Percentiles rank a stretch among this genome's conserved stretches.
Conservation (phyloP, 2,113 vertebrate species). For the Pelecanus crispus region DNA sequence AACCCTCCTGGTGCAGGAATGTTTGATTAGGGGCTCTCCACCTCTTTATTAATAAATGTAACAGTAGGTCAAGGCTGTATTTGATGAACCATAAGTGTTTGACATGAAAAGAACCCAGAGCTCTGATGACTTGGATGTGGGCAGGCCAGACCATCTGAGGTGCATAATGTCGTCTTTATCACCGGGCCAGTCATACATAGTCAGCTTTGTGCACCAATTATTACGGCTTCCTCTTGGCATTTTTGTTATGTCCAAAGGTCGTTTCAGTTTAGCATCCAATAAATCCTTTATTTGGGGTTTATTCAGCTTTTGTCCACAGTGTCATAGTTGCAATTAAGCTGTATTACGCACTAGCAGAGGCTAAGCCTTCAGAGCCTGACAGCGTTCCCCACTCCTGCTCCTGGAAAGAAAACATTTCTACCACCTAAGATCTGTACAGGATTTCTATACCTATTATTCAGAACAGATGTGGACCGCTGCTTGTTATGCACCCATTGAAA, state of each 20-base stretch:
- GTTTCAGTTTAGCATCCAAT: conserved; percentile 4
- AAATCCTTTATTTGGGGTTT: conserved; percentile 15
- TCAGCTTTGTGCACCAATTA: conserved; percentile 28
- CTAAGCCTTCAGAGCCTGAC: neutral
- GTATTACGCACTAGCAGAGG: neutral
- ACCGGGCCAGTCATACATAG: neutral
- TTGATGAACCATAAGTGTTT: neutral
- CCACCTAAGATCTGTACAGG: neutral
- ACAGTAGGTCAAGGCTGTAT: neutral
- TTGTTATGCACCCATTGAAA: neutral
- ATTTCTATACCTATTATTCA: neutral
- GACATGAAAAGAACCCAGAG: neutral
- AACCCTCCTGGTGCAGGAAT: neutral
- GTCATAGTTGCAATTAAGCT: neutral
- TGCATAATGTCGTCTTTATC: conserved; percentile 23
- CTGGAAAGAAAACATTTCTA: neutral
- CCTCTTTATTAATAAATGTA: neutral
- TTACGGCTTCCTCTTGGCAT: neutral
- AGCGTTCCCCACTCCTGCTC: neutral
- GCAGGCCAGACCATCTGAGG: neutral
- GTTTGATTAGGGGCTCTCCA: neutral
- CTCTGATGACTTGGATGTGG: neutral
- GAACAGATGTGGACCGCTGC: neutral
- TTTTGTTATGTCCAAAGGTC: conserved; percentile 1
- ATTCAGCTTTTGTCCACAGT: neutral